These are phyloP conservation scores for Resseliella maxima DNA, from an alignment of 2,888 invertebrate genomes.

Conservation along the genomic window DNA sequence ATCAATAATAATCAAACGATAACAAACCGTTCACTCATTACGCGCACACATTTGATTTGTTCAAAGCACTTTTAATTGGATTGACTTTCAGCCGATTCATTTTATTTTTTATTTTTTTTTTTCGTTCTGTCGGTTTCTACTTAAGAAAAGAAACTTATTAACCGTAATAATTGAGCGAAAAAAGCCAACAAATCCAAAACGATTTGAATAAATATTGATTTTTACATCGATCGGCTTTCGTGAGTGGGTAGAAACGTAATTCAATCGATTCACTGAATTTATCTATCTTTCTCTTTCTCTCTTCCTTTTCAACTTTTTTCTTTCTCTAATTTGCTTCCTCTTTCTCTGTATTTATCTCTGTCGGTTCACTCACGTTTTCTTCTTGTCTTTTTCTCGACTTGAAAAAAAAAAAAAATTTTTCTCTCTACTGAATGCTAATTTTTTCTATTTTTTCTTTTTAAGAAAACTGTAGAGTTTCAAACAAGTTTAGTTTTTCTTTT, in stretches of 20 bases:
- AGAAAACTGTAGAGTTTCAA: too few species aligned
- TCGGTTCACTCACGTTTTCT: too few species aligned
- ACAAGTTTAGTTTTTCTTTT: too few species aligned
- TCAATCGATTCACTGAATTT: neutral
- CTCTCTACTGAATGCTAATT: too few species aligned
- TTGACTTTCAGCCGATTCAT: constrained; percentile 20
- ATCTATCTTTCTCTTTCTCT: neutral
- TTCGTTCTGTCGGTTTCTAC: too few species aligned
- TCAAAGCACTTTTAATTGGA: neutral
- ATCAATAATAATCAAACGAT: neutral
- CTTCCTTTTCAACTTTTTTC: neutral
- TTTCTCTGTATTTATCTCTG: too few species aligned
- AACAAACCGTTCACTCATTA: constrained; percentile 19
- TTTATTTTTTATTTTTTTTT: neutral
- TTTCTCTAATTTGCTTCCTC: too few species aligned
- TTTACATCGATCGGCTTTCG: neutral
- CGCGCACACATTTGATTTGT: too few species aligned
- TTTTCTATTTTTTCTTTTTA: too few species aligned
- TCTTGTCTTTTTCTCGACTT: too few species aligned
- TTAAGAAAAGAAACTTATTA: neutral
- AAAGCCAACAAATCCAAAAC: neutral
- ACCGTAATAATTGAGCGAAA: neutral
- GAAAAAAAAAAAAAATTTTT: too few species aligned
- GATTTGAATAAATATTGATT: constrained; percentile 13
- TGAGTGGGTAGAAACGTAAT: constrained; percentile 2